phyloP scores from a whole-genome alignment of 2,888 invertebrate species.

The Yponomeuta malinellus region DNA sequence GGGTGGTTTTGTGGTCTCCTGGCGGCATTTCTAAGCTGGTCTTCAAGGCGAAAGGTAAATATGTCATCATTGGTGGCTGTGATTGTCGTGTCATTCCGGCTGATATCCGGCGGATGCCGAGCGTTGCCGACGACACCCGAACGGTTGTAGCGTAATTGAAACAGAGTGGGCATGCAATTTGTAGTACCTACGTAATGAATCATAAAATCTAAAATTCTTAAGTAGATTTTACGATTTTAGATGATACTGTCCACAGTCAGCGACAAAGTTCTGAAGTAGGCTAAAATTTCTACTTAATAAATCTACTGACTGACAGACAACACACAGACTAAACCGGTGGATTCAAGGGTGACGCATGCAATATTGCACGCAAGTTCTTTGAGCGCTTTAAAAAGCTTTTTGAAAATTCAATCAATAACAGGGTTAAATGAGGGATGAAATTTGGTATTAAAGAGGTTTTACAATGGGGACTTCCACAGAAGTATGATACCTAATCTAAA shows the following conservation, averaged over 20 bases:
- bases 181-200: conserved; percentile 20
- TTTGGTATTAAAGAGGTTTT: too few relatives aligned
- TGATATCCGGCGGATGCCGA: conserved; percentile 70
- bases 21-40: background rate
- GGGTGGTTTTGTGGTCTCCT: background rate
- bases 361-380: too few relatives aligned
- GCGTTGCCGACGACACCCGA: conserved; percentile 30
- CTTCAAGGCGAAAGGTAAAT: conserved; percentile 36
- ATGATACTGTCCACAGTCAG: background rate
- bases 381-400: too few relatives aligned
- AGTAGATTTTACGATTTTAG: too few relatives aligned
- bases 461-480: too few relatives aligned
- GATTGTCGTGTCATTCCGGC: conserved; percentile 44
- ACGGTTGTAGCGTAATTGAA: conserved; percentile 64
- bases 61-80: conserved; percentile 58
- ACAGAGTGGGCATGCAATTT: conserved; percentile 49
- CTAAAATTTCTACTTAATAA: too few relatives aligned
- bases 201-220: background rate
- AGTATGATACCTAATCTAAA: too few relatives aligned
- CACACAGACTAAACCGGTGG: too few relatives aligned
- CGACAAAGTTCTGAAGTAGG: background rate
- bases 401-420: too few relatives aligned
- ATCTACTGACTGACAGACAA: too few relatives aligned
- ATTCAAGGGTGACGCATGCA: too few relatives aligned
- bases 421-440: too few relatives aligned